Conservation (phyloP, 2,888 invertebrate genomes). For the Encarsia formosa region DNA sequence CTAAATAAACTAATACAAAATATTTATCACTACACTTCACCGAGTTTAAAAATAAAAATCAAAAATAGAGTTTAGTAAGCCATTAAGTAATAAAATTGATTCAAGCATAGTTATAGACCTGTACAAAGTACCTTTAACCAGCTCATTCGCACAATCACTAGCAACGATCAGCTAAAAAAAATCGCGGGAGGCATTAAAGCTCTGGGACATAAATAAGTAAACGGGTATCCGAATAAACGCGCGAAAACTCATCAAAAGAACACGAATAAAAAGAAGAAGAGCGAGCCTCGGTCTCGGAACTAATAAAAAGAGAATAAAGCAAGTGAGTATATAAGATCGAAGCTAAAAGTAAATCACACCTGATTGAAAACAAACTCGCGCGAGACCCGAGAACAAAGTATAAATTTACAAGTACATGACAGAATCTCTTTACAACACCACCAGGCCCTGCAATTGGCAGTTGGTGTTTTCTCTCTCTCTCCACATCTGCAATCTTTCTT, state of each 20-base stretch:
- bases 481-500: slow-evolving; percentile 14
- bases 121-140: no score
- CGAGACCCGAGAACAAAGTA: neutral
- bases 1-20: no score
- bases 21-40: no score
- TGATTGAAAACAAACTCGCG: neutral
- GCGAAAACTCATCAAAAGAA: neutral
- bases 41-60: no score
- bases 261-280: neutral
- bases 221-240: no score
- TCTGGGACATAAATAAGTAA: no score
- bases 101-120: no score
- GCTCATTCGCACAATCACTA: no score
- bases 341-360: neutral
- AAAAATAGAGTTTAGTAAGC: no score
- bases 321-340: neutral
- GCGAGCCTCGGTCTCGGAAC: neutral
- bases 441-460: neutral
- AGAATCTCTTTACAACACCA: neutral
- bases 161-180: no score
- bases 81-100: no score
- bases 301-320: neutral
- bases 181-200: no score
- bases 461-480: neutral
- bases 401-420: neutral